phyloP scores from a whole-genome alignment of 2,113 vertebrate species.

The Ifrita kowaldi region DNA sequence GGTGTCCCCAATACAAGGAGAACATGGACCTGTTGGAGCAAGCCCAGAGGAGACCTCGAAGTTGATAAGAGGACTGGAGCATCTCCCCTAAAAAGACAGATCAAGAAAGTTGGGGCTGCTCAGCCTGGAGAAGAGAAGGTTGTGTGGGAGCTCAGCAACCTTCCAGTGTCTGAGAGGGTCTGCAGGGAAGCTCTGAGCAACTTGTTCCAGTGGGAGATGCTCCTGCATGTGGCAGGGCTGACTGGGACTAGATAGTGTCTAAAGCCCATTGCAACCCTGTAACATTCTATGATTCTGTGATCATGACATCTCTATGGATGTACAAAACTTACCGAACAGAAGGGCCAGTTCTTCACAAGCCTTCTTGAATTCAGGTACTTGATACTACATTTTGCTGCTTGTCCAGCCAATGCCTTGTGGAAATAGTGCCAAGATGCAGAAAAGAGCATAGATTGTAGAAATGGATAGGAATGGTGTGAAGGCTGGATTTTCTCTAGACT shows the following conservation, averaged over 20 bases:
- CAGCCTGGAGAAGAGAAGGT: not conserved
- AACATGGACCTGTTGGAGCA: not conserved
- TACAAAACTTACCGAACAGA: not conserved
- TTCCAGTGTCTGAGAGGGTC: not conserved
- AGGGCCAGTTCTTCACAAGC: not conserved
- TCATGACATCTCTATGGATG: not conserved
- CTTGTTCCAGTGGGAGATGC: not conserved
- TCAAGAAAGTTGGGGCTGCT: not conserved
- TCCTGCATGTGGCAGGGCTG: accelerated
- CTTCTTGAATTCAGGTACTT: not conserved
- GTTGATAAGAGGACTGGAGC: too few species aligned
- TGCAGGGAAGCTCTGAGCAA: not conserved
- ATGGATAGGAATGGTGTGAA: not conserved
- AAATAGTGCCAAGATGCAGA: not conserved
- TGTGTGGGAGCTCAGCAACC: not conserved
- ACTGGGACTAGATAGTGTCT: not conserved
- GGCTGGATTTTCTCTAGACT: not conserved
- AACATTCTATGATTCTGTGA: not conserved
- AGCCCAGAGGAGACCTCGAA: not conserved
- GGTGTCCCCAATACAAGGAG: not conserved
- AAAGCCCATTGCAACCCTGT: not conserved
- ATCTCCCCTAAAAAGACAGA: not conserved
- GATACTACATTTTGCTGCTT: not conserved
- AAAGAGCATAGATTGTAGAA: not conserved
- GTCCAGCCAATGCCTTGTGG: not conserved